A percentile compares a stretch with the other conserved stretches of the same genome.
Conservation (phyloP, 1,140 invertebrate genomes). For the Drosophila ironensis region DNA sequence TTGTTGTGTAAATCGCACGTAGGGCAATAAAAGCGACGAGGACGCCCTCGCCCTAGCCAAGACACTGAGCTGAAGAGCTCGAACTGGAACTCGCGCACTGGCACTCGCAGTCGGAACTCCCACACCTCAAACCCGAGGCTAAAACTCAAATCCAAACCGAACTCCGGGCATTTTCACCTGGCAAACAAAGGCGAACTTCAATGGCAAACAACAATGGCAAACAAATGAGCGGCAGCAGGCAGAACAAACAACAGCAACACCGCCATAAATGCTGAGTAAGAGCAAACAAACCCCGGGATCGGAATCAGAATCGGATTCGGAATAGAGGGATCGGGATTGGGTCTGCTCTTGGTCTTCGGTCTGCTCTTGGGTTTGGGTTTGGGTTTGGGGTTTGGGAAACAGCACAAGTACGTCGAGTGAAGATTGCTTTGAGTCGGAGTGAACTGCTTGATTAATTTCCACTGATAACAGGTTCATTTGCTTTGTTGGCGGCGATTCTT, state of each 20-base stretch:
- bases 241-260: constrained; percentile 49
- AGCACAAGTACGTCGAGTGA: constrained; percentile 9
- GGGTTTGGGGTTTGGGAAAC: background rate
- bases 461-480: constrained; percentile 81
- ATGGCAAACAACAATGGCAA: constrained; percentile 76
- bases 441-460: constrained; percentile 74
- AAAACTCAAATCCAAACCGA: background rate
- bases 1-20: constrained; percentile 70
- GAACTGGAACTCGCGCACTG: background rate
- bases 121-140: constrained; percentile 4
- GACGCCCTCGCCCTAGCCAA: constrained; percentile 26
- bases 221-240: constrained; percentile 63
- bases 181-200: constrained; percentile 74
- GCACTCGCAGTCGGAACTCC: constrained; percentile 7
- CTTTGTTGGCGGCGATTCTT: constrained; percentile 75
- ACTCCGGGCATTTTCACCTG: constrained; percentile 63
- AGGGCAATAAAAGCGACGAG: constrained; percentile 52
- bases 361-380: background rate
- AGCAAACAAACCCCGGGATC: constrained; percentile 57
- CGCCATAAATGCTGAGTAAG: constrained; percentile 74
- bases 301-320: constrained; percentile 13
- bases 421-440: constrained; percentile 28
- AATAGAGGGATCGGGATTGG: constrained; percentile 1
- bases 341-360: background rate
- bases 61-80: constrained; percentile 9